Evolutionary conservation across 2,888 invertebrate species (phyloP).

Genomic region (Oxytorus armatus): DNA sequence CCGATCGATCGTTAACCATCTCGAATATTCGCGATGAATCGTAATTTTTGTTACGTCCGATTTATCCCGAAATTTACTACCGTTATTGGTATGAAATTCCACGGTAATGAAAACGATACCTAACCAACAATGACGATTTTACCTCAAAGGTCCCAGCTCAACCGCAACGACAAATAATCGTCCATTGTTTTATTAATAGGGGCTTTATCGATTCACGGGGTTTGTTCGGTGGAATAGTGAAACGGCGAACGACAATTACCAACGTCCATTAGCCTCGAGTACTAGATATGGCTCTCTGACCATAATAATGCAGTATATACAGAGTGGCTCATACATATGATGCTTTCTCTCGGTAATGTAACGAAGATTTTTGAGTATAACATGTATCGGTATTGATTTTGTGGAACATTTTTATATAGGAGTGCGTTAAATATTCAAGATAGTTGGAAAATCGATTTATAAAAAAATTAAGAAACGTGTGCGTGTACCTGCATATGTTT

Average conservation of each 20-base stretch:
- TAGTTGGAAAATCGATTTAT: too few relatives aligned
- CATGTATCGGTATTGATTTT: neutral
- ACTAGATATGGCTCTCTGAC: conserved; percentile 18
- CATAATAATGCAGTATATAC: conserved; percentile 41
- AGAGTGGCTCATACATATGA: conserved; percentile 16
- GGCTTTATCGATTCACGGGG: conserved; percentile 44
- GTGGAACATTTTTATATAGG: too few relatives aligned
- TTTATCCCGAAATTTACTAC: conserved; percentile 23
- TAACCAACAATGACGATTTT: conserved; percentile 12
- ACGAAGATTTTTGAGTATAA: neutral
- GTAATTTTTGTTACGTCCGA: neutral
- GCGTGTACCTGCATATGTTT: too few relatives aligned
- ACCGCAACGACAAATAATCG: conserved; percentile 54
- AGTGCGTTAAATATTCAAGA: too few relatives aligned
- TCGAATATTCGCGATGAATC: conserved; percentile 10
- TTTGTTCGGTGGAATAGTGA: conserved; percentile 44
- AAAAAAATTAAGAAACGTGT: too few relatives aligned
- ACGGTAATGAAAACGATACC: conserved; percentile 11
- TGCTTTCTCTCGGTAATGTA: conserved; percentile 12
- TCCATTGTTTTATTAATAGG: conserved; percentile 65
- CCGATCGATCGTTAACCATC: neutral
- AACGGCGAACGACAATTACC: conserved; percentile 56
- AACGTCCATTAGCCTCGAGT: conserved; percentile 47
- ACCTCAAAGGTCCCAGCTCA: conserved; percentile 11
- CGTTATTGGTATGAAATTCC: conserved; percentile 6